These are phyloP conservation scores for Salminus brasiliensis DNA, from an alignment of 2,113 vertebrate species.

Conservation along the genomic window DNA sequence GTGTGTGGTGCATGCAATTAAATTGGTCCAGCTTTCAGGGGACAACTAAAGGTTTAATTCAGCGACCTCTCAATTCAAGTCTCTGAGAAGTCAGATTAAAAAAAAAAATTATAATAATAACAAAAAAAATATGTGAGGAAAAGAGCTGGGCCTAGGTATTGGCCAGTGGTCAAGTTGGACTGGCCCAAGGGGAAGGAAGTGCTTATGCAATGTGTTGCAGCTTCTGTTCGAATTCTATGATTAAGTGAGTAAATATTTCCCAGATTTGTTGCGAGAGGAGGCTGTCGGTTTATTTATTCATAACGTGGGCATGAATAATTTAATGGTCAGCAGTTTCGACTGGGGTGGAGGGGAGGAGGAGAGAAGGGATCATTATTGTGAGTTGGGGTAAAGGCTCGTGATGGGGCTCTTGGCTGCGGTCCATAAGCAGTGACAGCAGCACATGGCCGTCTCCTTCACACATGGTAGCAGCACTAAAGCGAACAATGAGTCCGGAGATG, in stretches of 20 bases:
- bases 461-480: slow-evolving; percentile 3
- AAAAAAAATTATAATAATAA: no score
- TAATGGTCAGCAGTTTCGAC: slow-evolving; percentile 72
- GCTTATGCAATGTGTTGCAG: slow-evolving; percentile 71
- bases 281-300: slow-evolving; percentile 77
- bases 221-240: slow-evolving; percentile 73
- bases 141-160: slow-evolving; percentile 62
- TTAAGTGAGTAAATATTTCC: slow-evolving; percentile 74
- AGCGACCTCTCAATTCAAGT: slow-evolving; percentile 44
- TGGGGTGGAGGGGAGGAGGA: slow-evolving; percentile 49
- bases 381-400: slow-evolving; percentile 64
- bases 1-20: slow-evolving; percentile 56
- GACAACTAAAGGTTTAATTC: slow-evolving; percentile 51
- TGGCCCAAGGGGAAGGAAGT: slow-evolving; percentile 59
- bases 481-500: background rate
- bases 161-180: slow-evolving; percentile 67
- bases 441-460: slow-evolving; percentile 25
- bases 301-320: slow-evolving; percentile 73
- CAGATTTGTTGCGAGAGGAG: slow-evolving; percentile 69
- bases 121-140: slow-evolving; percentile 53
- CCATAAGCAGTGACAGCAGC: slow-evolving; percentile 57
- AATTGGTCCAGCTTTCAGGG: slow-evolving; percentile 56
- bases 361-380: slow-evolving; percentile 61
- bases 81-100: slow-evolving; percentile 58
- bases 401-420: slow-evolving; percentile 63